A percentile compares a stretch with the other conserved stretches of the same genome.
Evolutionary conservation across 2,113 vertebrate genomes (phyloP).

Genomic region (Tragelaphus buxtoni): DNA sequence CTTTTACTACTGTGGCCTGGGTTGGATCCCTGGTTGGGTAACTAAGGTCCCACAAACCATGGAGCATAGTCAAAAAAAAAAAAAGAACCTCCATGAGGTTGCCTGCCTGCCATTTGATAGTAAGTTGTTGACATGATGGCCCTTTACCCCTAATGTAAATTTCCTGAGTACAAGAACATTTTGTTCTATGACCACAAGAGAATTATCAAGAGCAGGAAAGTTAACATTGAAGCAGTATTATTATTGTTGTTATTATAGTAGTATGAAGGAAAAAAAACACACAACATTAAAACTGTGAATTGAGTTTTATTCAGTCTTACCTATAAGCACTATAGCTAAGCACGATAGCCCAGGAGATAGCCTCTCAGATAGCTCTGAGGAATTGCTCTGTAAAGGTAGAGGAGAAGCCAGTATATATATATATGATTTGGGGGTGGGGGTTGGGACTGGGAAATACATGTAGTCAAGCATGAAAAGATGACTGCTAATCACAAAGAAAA

Average conservation of each 20-base stretch:
- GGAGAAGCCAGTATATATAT: background rate
- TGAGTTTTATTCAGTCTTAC: background rate
- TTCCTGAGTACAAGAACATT: background rate
- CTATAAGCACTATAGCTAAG: background rate
- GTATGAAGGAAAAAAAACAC: background rate
- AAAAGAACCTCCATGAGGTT: background rate
- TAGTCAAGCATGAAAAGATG: background rate
- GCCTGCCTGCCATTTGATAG: background rate
- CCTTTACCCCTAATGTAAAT: background rate
- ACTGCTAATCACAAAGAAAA: background rate
- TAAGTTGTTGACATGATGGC: background rate
- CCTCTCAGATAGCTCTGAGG: background rate
- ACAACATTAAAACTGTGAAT: background rate
- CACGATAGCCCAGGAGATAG: background rate
- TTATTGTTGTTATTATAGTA: background rate
- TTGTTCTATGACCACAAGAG: background rate
- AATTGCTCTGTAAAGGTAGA: background rate
- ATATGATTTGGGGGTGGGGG: background rate
- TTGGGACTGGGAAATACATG: background rate
- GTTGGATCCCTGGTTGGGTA: background rate
- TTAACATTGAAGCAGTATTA: background rate
- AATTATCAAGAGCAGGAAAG: background rate
- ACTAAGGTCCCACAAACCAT: background rate
- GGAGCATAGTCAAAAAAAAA: background rate
- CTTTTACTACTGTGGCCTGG: background rate